phyloP scores from a whole-genome alignment of 2,797 vertebrate species.

The Channa striata region DNA sequence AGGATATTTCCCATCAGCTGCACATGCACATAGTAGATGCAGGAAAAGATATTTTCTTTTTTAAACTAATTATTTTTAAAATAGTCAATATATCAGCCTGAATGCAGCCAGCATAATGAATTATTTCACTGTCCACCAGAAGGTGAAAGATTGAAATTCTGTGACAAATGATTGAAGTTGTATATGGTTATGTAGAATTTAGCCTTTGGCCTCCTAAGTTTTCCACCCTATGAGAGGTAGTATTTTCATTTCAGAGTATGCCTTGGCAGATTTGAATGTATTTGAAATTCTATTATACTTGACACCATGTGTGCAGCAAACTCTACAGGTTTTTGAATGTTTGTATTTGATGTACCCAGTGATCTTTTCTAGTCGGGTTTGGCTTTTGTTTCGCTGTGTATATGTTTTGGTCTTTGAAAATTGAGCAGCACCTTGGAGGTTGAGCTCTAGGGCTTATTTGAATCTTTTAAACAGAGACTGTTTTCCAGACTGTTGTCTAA shows the following conservation, averaged over 20 bases:
- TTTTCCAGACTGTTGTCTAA: slow-evolving; percentile 70
- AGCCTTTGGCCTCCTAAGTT: slow-evolving; percentile 56
- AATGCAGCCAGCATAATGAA: slow-evolving; percentile 52
- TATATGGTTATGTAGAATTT: slow-evolving; percentile 43
- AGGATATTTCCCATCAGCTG: slow-evolving; percentile 34
- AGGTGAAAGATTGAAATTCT: slow-evolving; percentile 55
- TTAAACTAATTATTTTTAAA: slow-evolving; percentile 25
- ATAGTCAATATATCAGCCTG: slow-evolving; percentile 37
- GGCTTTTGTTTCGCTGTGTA: slow-evolving; percentile 43
- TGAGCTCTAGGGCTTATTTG: slow-evolving; percentile 63
- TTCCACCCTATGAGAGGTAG: slow-evolving; percentile 51
- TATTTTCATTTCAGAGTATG: slow-evolving; percentile 56
- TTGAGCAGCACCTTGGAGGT: slow-evolving; percentile 67
- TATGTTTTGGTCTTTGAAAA: slow-evolving; percentile 48
- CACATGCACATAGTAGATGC: neutral
- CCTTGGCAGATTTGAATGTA: slow-evolving; percentile 52
- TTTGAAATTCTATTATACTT: slow-evolving; percentile 54
- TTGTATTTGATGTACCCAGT: slow-evolving; percentile 39
- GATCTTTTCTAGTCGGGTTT: slow-evolving; percentile 40
- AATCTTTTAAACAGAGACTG: slow-evolving; percentile 61
- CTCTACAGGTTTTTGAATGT: slow-evolving; percentile 45
- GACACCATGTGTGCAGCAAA: slow-evolving; percentile 31
- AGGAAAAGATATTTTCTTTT: slow-evolving; percentile 23
- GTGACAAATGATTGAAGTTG: slow-evolving; percentile 61
- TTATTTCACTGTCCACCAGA: slow-evolving; percentile 46